Percentiles rank a stretch among this genome's conserved stretches.
Evolutionary conservation across 2,113 vertebrate species (phyloP).

Genomic region (Lophochroa leadbeateri): DNA sequence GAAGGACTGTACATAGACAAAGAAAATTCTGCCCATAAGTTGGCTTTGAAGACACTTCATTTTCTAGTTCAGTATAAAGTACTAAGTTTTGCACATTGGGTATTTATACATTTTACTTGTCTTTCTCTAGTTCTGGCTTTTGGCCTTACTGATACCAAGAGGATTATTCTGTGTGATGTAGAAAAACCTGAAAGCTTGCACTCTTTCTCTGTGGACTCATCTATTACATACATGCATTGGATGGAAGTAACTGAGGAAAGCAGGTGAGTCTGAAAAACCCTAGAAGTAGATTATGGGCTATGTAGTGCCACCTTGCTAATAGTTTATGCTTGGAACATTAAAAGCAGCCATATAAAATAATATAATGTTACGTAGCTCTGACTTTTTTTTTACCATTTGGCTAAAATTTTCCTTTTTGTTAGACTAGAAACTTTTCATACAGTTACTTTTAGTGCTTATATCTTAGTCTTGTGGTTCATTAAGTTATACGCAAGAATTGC

Average conservation of each 20-base stretch:
- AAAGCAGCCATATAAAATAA: not conserved
- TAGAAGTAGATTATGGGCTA: not conserved
- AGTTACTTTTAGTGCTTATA: not conserved
- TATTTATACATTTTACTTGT: not conserved
- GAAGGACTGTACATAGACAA: not conserved
- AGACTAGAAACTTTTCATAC: not conserved
- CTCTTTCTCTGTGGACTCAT: constrained; percentile 83
- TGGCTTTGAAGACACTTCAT: not conserved
- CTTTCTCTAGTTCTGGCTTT: constrained; percentile 89
- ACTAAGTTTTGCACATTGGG: not conserved
- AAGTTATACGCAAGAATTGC: not conserved
- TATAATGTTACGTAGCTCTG: not conserved
- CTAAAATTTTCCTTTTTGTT: not conserved
- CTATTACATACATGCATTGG: constrained; percentile 95
- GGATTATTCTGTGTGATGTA: constrained; percentile 92
- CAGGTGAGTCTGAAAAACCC: constrained; percentile 75
- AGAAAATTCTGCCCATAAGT: not conserved
- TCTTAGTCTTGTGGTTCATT: not conserved
- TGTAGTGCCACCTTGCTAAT: not conserved
- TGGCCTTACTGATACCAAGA: constrained; percentile 90
- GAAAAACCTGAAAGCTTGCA: constrained; percentile 97
- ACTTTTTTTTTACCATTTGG: not conserved
- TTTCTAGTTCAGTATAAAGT: not conserved
- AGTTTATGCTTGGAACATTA: not conserved
- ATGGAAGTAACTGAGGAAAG: constrained; percentile 94